Conservation (phyloP, 53 echinoderm and acorn worm genomes). For the Stichopus horrens region DNA sequence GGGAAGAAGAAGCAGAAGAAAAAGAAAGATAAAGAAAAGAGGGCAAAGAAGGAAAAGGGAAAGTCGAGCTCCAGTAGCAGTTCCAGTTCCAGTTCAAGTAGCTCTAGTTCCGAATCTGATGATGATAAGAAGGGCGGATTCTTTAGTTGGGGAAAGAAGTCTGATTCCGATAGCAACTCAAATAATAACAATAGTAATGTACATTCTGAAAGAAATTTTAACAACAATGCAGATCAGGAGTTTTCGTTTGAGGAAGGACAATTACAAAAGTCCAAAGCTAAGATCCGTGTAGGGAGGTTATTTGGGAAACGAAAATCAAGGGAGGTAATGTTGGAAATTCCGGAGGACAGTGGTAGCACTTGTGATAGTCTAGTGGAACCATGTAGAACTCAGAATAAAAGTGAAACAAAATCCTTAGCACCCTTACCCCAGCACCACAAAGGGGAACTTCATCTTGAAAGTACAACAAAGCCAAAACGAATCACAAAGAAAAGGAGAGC, state of each 20-base stretch:
- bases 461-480: constrained; percentile 38
- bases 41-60: constrained; percentile 16
- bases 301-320: constrained; percentile 76
- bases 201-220: constrained; percentile 67
- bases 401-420: constrained; percentile 14
- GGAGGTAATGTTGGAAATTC: constrained; percentile 87
- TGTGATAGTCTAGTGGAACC: constrained; percentile 1
- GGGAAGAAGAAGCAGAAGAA: constrained; percentile 52
- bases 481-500: constrained; percentile 67
- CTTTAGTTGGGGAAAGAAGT: constrained; percentile 29
- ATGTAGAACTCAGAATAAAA: constrained; percentile 21
- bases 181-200: constrained; percentile 83
- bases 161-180: constrained; percentile 66
- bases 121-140: constrained; percentile 50
- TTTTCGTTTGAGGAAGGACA: constrained; percentile 50
- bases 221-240: constrained; percentile 91
- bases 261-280: constrained; percentile 56
- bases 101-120: constrained; percentile 46
- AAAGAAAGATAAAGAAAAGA: constrained; percentile 16
- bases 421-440: constrained; percentile 54
- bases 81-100: constrained; percentile 40
- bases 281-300: constrained; percentile 72
- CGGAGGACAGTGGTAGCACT: constrained; percentile 51
- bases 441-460: constrained; percentile 50
- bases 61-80: constrained; percentile 6